These are phyloP conservation scores for Hypomecis punctinalis DNA, from an alignment of 2,888 invertebrate species.

Conservation along the genomic window DNA sequence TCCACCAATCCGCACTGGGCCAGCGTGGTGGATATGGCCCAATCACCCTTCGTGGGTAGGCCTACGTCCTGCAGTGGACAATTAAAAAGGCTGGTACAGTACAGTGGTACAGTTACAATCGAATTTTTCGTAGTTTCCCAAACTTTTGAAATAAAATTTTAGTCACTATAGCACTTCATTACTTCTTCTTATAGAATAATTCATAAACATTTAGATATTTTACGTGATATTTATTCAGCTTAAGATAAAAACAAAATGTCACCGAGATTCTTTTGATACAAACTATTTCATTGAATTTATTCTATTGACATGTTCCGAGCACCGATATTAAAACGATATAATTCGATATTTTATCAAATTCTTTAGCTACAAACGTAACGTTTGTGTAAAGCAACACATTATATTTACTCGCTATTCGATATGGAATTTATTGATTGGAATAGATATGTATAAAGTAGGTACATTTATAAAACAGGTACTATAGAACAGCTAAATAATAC, in stretches of 20 bases:
- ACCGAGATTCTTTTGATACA: slow-evolving; percentile 58
- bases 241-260: slow-evolving; percentile 70
- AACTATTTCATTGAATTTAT: slow-evolving; percentile 45
- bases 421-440: slow-evolving; percentile 48
- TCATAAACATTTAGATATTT: slow-evolving; percentile 50
- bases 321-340: slow-evolving; percentile 65
- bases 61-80: no score
- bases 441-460: slow-evolving; percentile 72
- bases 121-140: slow-evolving; percentile 50
- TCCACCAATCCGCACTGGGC: no score
- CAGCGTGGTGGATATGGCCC: no score
- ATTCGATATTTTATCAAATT: slow-evolving; percentile 40
- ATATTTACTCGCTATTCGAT: slow-evolving; percentile 36
- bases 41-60: no score
- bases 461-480: slow-evolving; percentile 69
- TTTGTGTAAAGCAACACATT: slow-evolving; percentile 76
- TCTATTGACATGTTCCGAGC: slow-evolving; percentile 74
- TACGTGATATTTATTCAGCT: slow-evolving; percentile 66
- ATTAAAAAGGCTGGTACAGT: no score
- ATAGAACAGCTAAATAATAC: slow-evolving; percentile 72
- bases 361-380: slow-evolving; percentile 47
- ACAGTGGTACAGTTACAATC: slow-evolving; percentile 63
- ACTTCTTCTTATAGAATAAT: slow-evolving; percentile 47
- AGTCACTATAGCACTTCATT: slow-evolving; percentile 13
- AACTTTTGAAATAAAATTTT: slow-evolving; percentile 49